Percentiles rank a stretch among this genome's conserved stretches.
These are phyloP conservation scores for Acanthopagrus latus DNA, from an alignment of 2,797 vertebrate species.

Conservation along the genomic window DNA sequence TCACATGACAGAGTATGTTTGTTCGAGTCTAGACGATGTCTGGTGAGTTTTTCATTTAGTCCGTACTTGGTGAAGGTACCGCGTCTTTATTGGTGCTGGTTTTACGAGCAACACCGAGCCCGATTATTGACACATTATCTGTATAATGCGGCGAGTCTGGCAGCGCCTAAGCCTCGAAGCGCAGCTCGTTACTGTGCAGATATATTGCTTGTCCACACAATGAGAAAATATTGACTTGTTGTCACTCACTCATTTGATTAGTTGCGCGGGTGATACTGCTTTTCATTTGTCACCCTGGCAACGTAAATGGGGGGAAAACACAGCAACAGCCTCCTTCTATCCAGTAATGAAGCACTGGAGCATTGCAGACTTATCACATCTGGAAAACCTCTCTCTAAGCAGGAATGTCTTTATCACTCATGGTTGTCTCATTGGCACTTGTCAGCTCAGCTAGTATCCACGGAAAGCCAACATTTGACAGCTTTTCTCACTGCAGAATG, in stretches of 20 bases:
- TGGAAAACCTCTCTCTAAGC: constrained; percentile 76
- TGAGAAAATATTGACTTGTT: constrained; percentile 84
- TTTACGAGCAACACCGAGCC: constrained; percentile 58
- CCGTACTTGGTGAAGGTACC: constrained; percentile 43
- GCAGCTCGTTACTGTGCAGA: constrained; percentile 64
- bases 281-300: constrained; percentile 81
- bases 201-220: constrained; percentile 79
- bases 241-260: constrained; percentile 83
- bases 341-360: constrained; percentile 66
- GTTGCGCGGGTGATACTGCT: constrained; percentile 74
- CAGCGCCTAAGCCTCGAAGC: constrained; percentile 58
- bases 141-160: constrained; percentile 50
- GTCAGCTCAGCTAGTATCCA: constrained; percentile 72
- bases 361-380: constrained; percentile 67
- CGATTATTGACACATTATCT: constrained; percentile 76
- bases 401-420: constrained; percentile 75
- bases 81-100: constrained; percentile 59
- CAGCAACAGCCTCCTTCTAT: constrained; percentile 51
- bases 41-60: constrained; percentile 51
- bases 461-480: constrained; percentile 71
- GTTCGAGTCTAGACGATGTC: constrained; percentile 60
- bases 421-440: constrained; percentile 67
- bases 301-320: constrained; percentile 70
- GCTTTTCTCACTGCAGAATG: constrained; percentile 65
- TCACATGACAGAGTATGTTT: constrained; percentile 34